Percentiles rank a stretch among this genome's conserved stretches.
These are phyloP conservation scores for Cossypha dichroa DNA, from an alignment of 2,797 vertebrate genomes.

Conservation along the genomic window DNA sequence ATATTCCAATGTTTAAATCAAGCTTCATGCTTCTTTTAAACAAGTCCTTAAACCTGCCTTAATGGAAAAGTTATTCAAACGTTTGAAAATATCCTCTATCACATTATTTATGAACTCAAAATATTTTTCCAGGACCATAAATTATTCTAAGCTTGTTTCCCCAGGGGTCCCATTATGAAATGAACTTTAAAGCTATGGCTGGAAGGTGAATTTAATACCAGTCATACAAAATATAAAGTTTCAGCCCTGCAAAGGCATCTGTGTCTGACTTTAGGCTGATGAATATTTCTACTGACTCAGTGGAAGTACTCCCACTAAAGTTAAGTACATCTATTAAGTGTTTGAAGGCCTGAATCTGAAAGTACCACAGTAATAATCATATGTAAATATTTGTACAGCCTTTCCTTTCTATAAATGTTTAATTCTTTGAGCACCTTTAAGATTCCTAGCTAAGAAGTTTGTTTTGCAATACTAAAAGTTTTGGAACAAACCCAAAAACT, in stretches of 20 bases:
- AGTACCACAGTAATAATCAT: slow-evolving; percentile 55
- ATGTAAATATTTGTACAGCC: slow-evolving; percentile 70
- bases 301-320: slow-evolving; percentile 27
- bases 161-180: slow-evolving; percentile 24
- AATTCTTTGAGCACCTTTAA: slow-evolving; percentile 57
- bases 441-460: slow-evolving; percentile 54
- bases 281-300: slow-evolving; percentile 17
- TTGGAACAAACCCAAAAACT: slow-evolving; percentile 26
- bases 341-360: slow-evolving; percentile 34
- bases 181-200: slow-evolving; percentile 23
- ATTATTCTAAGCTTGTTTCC: slow-evolving; percentile 55
- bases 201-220: slow-evolving; percentile 54
- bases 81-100: slow-evolving; percentile 57
- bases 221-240: slow-evolving; percentile 12
- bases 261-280: background rate
- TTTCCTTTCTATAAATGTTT: slow-evolving; percentile 67
- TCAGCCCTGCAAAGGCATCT: slow-evolving; percentile 10
- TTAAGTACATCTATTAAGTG: slow-evolving; percentile 31
- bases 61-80: slow-evolving; percentile 39
- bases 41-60: slow-evolving; percentile 35
- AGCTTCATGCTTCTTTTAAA: slow-evolving; percentile 59
- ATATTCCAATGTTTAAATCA: slow-evolving; percentile 44
- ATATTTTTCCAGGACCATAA: slow-evolving; percentile 52
- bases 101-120: slow-evolving; percentile 59
- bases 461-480: slow-evolving; percentile 1